Percentiles rank a stretch among this genome's conserved stretches.
phyloP scores from a whole-genome alignment of 2,113 vertebrate genomes.

The Elachura formosa region DNA sequence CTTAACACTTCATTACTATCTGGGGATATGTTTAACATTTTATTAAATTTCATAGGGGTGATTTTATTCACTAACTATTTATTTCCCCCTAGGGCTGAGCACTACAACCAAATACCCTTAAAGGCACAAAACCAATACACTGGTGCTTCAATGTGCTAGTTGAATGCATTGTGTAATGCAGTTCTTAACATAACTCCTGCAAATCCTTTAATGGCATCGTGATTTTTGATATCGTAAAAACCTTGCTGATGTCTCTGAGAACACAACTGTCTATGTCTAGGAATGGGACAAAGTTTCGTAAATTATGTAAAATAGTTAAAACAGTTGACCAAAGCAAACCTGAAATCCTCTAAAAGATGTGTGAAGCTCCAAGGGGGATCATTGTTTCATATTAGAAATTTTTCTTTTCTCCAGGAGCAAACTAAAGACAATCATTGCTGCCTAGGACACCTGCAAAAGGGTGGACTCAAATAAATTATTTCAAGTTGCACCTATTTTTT shows the following conservation, averaged over 20 bases:
- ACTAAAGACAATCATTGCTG: background rate
- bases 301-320: background rate
- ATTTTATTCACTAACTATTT: slow-evolving; percentile 23
- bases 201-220: background rate
- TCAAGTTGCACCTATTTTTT: background rate
- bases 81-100: background rate
- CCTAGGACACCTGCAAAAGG: background rate
- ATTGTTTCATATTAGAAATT: background rate
- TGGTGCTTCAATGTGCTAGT: background rate
- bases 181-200: background rate
- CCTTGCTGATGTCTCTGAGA: fast-evolving
- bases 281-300: background rate
- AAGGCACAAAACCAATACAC: background rate
- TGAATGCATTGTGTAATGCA: background rate
- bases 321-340: background rate
- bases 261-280: background rate
- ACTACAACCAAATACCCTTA: background rate
- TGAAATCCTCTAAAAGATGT: background rate
- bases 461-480: background rate
- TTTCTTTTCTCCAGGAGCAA: background rate
- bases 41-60: background rate
- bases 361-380: background rate
- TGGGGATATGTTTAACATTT: slow-evolving; percentile 17
- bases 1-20: background rate
- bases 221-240: background rate